Conservation (phyloP, 2,113 vertebrate species). For the Glareola pratincola region DNA sequence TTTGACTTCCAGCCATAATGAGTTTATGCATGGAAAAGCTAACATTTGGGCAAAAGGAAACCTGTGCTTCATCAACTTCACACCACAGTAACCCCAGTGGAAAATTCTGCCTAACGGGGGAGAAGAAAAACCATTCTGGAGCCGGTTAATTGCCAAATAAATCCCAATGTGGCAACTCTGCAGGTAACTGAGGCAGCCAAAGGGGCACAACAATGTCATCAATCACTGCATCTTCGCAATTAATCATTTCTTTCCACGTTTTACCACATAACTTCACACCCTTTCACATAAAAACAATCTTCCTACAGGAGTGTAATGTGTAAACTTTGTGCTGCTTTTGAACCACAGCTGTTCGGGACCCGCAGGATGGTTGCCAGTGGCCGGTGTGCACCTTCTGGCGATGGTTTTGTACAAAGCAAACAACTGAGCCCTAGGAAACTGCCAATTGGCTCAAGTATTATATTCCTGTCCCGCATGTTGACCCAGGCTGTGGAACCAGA, state of each 20-base stretch:
- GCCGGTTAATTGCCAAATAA: conserved; percentile 37
- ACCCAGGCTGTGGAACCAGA: background rate
- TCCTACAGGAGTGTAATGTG: background rate
- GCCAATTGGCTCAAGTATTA: background rate
- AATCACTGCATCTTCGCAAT: background rate
- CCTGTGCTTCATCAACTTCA: conserved; percentile 48
- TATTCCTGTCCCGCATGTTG: background rate
- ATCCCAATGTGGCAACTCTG: background rate
- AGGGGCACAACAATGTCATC: conserved; percentile 1
- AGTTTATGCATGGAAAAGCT: conserved; percentile 42
- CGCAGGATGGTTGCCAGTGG: background rate
- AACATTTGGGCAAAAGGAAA: conserved; percentile 44
- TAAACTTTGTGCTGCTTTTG: background rate
- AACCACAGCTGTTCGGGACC: background rate
- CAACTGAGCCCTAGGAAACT: background rate
- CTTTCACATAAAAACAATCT: background rate
- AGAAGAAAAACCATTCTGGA: conserved; percentile 5
- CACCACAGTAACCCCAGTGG: background rate
- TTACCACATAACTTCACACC: background rate
- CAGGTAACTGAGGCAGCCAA: background rate
- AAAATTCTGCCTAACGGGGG: conserved; percentile 10
- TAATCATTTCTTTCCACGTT: conserved; percentile 16
- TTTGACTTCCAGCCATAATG: conserved; percentile 10
- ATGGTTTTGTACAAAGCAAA: background rate
- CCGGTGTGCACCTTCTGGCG: background rate